Conservation (phyloP, 2,113 vertebrate genomes). For the Cisticola juncidis region DNA sequence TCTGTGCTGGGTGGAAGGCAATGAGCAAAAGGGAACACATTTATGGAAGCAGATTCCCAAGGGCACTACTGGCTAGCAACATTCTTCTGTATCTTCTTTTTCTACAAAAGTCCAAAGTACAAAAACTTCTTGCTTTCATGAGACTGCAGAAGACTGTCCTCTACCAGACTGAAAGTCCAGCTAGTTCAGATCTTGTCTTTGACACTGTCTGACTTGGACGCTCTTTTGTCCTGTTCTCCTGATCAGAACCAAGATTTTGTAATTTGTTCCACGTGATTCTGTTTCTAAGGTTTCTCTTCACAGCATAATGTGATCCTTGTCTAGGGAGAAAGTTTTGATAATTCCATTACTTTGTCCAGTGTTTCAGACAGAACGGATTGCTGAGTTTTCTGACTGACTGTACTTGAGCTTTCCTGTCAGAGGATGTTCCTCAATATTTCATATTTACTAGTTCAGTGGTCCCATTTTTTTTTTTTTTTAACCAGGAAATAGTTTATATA, state of each 20-base stretch:
- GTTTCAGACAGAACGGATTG: background rate
- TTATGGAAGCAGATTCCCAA: background rate
- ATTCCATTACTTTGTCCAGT: background rate
- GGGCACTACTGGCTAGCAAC: background rate
- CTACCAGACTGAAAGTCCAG: background rate
- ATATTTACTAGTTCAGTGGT: background rate
- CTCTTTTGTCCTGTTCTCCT: background rate
- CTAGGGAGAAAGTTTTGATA: background rate
- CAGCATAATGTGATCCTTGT: background rate
- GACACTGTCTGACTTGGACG: background rate
- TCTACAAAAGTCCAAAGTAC: background rate
- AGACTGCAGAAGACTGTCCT: background rate
- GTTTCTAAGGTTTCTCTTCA: background rate
- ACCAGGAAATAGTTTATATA: background rate
- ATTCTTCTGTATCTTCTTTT: background rate
- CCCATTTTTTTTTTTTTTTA: background rate
- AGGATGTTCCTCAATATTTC: background rate
- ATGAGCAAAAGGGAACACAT: rapidly evolving
- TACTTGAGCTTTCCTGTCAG: background rate
- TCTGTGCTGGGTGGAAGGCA: background rate
- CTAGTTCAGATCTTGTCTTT: background rate
- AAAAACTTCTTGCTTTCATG: background rate
- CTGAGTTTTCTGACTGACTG: background rate
- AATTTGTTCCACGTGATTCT: background rate
- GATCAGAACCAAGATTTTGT: background rate